Evolutionary conservation across 2,888 invertebrate genomes (phyloP).

Genomic region (Dichetophora obliterata): DNA sequence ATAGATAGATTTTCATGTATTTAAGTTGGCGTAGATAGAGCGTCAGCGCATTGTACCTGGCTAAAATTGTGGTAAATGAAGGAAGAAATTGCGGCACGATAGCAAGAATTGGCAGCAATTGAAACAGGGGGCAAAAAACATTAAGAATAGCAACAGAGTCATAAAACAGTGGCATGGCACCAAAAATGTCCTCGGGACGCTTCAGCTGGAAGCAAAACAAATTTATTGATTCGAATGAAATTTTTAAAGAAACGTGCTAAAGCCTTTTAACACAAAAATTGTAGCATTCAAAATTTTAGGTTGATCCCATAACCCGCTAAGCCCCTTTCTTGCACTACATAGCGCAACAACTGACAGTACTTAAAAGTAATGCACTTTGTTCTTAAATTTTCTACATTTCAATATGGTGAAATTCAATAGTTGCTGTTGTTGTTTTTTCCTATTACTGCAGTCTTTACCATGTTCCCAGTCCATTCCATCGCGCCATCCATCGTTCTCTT

Average conservation of each 20-base stretch:
- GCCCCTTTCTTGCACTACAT: too few species aligned
- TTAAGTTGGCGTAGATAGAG: background rate
- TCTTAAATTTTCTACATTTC: constrained; percentile 21
- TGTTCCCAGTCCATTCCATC: background rate
- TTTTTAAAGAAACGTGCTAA: too few species aligned
- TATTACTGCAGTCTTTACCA: background rate
- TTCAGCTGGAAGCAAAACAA: too few species aligned
- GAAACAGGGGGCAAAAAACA: too few species aligned
- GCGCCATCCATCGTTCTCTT: background rate
- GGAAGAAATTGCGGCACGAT: constrained; percentile 10
- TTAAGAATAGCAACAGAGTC: background rate
- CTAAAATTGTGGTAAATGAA: constrained; percentile 24
- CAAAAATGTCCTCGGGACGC: too few species aligned
- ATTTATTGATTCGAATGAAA: too few species aligned
- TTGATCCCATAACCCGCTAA: too few species aligned
- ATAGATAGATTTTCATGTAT: constrained; percentile 9
- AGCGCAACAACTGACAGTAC: background rate
- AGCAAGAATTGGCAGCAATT: constrained; percentile 14
- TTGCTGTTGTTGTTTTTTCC: background rate
- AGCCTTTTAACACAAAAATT: too few species aligned
- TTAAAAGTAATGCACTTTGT: background rate
- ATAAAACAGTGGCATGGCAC: too few species aligned
- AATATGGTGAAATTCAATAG: constrained; percentile 9
- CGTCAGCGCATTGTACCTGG: background rate
- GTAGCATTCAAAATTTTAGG: too few species aligned